Conservation (phyloP, 2,888 invertebrate species). For the Lasioglossum vierecki region DNA sequence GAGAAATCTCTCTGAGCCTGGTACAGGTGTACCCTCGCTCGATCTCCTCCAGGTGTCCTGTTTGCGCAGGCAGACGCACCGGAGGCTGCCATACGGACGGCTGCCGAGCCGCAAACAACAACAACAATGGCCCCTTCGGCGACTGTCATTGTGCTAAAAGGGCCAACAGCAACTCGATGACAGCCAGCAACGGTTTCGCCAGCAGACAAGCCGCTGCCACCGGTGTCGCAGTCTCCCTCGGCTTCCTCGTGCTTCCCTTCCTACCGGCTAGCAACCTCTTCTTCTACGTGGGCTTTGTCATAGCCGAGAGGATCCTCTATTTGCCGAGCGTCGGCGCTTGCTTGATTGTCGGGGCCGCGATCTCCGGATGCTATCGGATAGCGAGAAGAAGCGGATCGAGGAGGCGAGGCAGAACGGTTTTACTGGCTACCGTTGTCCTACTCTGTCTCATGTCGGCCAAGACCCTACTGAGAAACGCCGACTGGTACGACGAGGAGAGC, state of each 20-base stretch:
- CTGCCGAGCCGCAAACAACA: conserved; percentile 90
- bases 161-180: conserved; percentile 74
- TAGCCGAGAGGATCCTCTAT: conserved; percentile 98
- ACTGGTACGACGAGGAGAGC: conserved; percentile 97
- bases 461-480: conserved; percentile 93
- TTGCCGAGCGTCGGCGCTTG: conserved; percentile 98
- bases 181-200: conserved; percentile 85
- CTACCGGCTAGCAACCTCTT: conserved; percentile 98
- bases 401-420: conserved; percentile 72
- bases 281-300: conserved; percentile 99
- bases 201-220: conserved; percentile 83
- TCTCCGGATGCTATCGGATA: conserved; percentile 77
- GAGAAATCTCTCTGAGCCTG: conserved; percentile 3
- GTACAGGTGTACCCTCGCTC: conserved; percentile 57
- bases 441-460: conserved; percentile 89
- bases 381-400: conserved; percentile 83
- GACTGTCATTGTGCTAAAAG: conserved; percentile 84
- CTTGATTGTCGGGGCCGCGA: conserved; percentile 91
- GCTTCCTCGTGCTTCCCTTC: conserved; percentile 95
- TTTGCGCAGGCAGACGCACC: conserved; percentile 88
- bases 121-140: conserved; percentile 86
- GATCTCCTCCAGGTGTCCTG: conserved; percentile 86
- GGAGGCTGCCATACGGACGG: conserved; percentile 89
- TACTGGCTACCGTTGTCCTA: conserved; percentile 84
- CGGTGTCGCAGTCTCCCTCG: conserved; percentile 87